Base-by-base conservation (phyloP, 2,113 vertebrate species). In the Brachirus orientalis region DNA sequence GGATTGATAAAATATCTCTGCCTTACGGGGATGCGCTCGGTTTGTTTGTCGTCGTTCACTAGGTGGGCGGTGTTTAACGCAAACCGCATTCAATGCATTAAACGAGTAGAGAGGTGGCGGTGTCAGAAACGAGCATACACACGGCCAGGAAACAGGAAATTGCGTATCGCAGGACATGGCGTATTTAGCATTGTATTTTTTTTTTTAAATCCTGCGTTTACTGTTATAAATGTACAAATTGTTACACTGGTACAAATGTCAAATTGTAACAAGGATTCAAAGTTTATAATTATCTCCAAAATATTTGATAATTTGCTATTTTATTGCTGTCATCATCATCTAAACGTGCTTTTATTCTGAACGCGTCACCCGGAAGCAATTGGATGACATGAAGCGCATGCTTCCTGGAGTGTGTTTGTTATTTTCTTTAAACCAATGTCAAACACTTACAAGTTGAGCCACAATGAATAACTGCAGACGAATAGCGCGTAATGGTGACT, bases 401-500 rank as follows among this genome's bases (percentile, higher is more conserved):
- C n/a, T n/a, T 59, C 7, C 50, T 12, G 37, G 13, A 33, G 63
- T 35, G 8, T n/a, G 7, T 45, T 4, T n/a, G 7, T 16, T 44
- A 3, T 44, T 13, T 44, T 44, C 3, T n/a, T 10, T 0, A 1
- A 13, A 19, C 17, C 80, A 13, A 20, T 40, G 58, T 52, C 1
- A 22, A 6, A 3, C 0, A 38, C 20, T 1, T 19, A 1, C 16
- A 10, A 3, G 0, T 12, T 19, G 6, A 10, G 1, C 2, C 1
- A 40, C 3, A 0, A 90, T 90, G 90, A 88, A 78, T 33, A 36
- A 2, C 40, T 79, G 69, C 17, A 46, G 38, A 6, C 64, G 55
- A 55, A 7, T 65, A 10, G 0, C 50, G 0, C 8, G 17, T 10
- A 8, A 0, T 2, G 11, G 17, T 8, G 64, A 74, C 8, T 69